Base-by-base conservation (phyloP, 2,797 vertebrate genomes). In the Emydoidea blandingii region DNA sequence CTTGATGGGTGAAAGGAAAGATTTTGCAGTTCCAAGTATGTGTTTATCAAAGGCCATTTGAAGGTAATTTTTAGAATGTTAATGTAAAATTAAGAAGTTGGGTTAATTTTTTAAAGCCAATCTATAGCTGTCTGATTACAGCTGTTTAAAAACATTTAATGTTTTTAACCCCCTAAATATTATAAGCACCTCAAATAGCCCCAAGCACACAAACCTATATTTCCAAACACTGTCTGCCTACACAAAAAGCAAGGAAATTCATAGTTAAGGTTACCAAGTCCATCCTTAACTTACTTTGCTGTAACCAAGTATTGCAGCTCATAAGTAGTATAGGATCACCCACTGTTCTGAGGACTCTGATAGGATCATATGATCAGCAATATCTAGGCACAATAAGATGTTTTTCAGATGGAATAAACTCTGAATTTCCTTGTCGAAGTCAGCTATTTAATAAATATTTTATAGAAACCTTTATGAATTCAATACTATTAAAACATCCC, bases 191-290 rank as follows among this genome's bases (percentile, higher is more conserved):
- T 50, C 82, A 57, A 91, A 85, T 10, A 91, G 15, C 31, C 31
- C 37, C 49, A 78, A 49, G 88, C 57, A 92, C 27, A 88, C 1
- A 53, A 91, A 62, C 44, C 72, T 72, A 72, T 72, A 86, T 50
- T 44, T 92, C 81, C 31, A 87, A 92, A 94, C 88, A 57, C 14
- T 81, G 10, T 16, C 5, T 65, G 29, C 65, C 78, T 87, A 89
- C 90, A 47, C 85, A 81, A 90, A 96, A 95, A 93, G 47, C 81
- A 96, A 89, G 47, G 27, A 76, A 91, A 96, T 92, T 91, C 79
- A 81, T 31, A 91, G 91, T 52, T 86, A 81, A 10, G 16, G 44
- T 83, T 5, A 95, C 52, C 52, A 91, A 82, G 19, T 52, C n/a
- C 88, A 81, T 50, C 15, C 83, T 86, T 83, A 72, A 6, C 44